A percentile compares a stretch with the other conserved stretches of the same genome.
Evolutionary conservation across 2,888 invertebrate genomes (phyloP).

Genomic region (Mongoloraphidia duomilia): DNA sequence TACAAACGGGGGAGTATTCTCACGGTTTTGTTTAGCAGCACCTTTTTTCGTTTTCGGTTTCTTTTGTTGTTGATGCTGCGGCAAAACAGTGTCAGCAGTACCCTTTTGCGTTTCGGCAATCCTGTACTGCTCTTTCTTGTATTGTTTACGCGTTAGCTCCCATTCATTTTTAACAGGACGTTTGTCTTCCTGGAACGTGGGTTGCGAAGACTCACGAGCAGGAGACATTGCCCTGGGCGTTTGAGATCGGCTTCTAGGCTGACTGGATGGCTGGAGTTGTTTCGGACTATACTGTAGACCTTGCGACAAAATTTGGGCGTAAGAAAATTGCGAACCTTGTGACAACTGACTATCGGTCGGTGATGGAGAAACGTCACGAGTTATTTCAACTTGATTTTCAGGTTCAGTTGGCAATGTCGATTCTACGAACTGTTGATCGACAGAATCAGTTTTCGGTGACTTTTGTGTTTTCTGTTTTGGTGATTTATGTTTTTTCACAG

Average conservation of each 20-base stretch:
- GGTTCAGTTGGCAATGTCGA: no score
- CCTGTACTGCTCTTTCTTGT: constrained; percentile 8
- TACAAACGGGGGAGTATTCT: no score
- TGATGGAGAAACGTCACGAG: no score
- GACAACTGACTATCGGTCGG: background rate
- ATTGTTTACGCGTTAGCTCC: constrained; percentile 7
- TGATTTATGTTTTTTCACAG: background rate
- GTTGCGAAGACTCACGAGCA: background rate
- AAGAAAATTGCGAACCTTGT: constrained; percentile 36
- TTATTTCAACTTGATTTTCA: no score
- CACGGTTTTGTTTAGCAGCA: constrained; percentile 6
- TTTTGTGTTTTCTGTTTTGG: background rate
- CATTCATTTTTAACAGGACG: background rate
- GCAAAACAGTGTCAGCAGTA: no score
- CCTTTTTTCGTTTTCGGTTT: constrained; percentile 14
- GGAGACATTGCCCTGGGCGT: constrained; percentile 4
- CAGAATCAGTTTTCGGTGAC: background rate
- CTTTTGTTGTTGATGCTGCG: constrained; percentile 11
- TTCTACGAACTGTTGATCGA: constrained; percentile 1
- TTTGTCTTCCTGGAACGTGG: background rate
- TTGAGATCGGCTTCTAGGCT: constrained; percentile 17
- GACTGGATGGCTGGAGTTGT: constrained; percentile 42
- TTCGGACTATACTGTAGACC: constrained; percentile 33
- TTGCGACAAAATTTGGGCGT: constrained; percentile 56
- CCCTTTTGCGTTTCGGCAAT: constrained; percentile 6